Percentiles rank a stretch among this genome's conserved stretches.
These are phyloP conservation scores for Pagrus major DNA, from an alignment of 2,113 vertebrate genomes.

Conservation along the genomic window DNA sequence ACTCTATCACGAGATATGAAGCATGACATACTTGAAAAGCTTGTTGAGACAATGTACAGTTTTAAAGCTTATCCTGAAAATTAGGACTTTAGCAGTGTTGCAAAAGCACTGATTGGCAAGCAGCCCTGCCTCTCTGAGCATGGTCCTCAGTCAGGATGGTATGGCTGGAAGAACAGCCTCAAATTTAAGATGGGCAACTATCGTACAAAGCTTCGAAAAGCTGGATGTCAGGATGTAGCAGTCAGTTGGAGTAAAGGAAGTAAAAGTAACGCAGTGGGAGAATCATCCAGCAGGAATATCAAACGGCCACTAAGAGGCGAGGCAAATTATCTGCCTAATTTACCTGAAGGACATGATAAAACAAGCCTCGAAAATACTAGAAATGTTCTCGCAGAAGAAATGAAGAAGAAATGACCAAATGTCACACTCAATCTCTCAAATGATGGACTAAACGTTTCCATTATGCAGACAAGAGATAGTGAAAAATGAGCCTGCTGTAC, in stretches of 20 bases:
- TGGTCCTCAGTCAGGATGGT: not conserved
- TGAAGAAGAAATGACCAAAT: slow-evolving; percentile 27
- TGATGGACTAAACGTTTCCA: slow-evolving; percentile 46
- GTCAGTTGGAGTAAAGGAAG: slow-evolving; percentile 6
- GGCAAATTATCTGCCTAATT: slow-evolving; percentile 10
- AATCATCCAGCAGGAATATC: slow-evolving; percentile 14
- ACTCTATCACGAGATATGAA: slow-evolving; percentile 33
- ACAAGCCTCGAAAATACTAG: not conserved
- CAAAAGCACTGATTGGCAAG: slow-evolving; percentile 27
- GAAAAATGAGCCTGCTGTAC: slow-evolving; percentile 21
- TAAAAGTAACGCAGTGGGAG: not conserved
- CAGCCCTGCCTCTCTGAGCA: not conserved
- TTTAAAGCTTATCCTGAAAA: slow-evolving; percentile 35
- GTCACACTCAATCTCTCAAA: slow-evolving; percentile 9
- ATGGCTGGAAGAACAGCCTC: slow-evolving; percentile 6
- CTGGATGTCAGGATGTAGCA: not conserved
- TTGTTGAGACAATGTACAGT: slow-evolving; percentile 33
- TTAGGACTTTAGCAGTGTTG: slow-evolving; percentile 33
- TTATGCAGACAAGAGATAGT: slow-evolving; percentile 30
- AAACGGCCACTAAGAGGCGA: slow-evolving; percentile 9
- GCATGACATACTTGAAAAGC: slow-evolving; percentile 41
- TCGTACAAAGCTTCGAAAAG: not conserved
- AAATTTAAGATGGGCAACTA: too few relatives aligned
- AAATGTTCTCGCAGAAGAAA: slow-evolving; percentile 24
- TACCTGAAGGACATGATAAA: not conserved